These are phyloP conservation scores for Solenopsis invicta DNA, from an alignment of 1,140 invertebrate genomes.

Conservation along the genomic window DNA sequence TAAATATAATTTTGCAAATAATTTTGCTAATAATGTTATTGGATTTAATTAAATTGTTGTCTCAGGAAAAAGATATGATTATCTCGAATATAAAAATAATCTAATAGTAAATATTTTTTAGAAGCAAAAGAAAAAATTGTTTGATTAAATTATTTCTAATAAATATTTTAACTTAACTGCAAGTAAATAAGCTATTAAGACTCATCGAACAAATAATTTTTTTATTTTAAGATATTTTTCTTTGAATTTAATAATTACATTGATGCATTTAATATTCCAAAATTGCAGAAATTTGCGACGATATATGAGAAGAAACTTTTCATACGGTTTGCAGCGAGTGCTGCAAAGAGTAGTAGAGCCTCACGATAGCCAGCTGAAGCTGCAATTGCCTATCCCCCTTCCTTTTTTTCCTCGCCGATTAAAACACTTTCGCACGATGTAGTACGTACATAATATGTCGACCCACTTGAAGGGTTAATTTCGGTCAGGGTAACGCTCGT, in stretches of 20 bases:
- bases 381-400: neutral
- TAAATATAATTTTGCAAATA: too few relatives aligned
- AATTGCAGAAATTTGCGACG: neutral
- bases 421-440: constrained; percentile 51
- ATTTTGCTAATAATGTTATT: too few relatives aligned
- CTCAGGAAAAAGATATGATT: too few relatives aligned
- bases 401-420: neutral
- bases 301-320: constrained; percentile 3
- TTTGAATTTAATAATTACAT: neutral
- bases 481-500: constrained; percentile 70
- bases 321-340: neutral
- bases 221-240: too few relatives aligned
- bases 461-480: constrained; percentile 51
- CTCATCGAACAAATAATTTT: too few relatives aligned
- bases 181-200: too few relatives aligned
- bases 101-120: too few relatives aligned
- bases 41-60: too few relatives aligned
- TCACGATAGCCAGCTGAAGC: neutral
- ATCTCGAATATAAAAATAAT: too few relatives aligned
- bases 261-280: neutral
- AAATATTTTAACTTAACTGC: too few relatives aligned
- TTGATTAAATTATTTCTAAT: too few relatives aligned
- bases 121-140: too few relatives aligned
- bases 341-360: neutral
- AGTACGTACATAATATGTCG: constrained; percentile 16